Percentiles rank a stretch among this genome's conserved stretches.
Conservation (phyloP, 2,797 vertebrate genomes). For the Characodon lateralis region DNA sequence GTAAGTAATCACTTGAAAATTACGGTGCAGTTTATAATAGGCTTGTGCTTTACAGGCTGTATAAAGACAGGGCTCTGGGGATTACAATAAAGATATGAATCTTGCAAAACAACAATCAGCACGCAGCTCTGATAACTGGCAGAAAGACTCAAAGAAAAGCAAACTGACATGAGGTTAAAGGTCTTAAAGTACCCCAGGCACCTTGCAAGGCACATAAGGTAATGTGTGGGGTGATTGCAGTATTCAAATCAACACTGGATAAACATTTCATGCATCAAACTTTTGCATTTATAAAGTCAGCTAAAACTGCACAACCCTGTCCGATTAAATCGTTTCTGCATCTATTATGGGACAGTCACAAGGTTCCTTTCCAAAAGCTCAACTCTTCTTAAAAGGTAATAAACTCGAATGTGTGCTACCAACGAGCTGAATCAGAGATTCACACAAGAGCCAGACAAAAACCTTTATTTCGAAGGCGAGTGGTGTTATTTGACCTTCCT, state of each 20-base stretch:
- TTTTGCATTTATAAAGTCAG: slow-evolving; percentile 25
- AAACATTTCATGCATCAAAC: slow-evolving; percentile 5
- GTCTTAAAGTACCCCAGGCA: slow-evolving; percentile 46
- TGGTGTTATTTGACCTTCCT: slow-evolving; percentile 74
- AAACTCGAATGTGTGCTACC: slow-evolving; percentile 71
- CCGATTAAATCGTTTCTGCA: slow-evolving; percentile 47
- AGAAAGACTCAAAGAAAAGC: slow-evolving; percentile 40
- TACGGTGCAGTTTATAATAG: slow-evolving; percentile 82
- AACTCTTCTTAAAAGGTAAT: slow-evolving; percentile 63
- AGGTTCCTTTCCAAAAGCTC: slow-evolving; percentile 74
- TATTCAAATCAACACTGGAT: slow-evolving; percentile 45
- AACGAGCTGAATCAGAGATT: slow-evolving; percentile 73
- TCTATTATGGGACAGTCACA: slow-evolving; percentile 57
- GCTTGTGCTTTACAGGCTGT: slow-evolving; percentile 75
- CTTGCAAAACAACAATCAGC: slow-evolving; percentile 79
- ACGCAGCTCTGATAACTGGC: slow-evolving; percentile 52
- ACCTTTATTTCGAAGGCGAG: slow-evolving; percentile 58
- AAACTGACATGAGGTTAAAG: slow-evolving; percentile 59
- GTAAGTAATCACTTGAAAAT: slow-evolving; percentile 90
- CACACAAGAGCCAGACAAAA: slow-evolving; percentile 74
- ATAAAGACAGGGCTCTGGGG: slow-evolving; percentile 70
- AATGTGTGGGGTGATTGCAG: slow-evolving; percentile 29
- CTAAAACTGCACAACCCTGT: slow-evolving; percentile 26
- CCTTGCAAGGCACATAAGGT: slow-evolving; percentile 48
- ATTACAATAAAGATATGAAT: slow-evolving; percentile 79